Conservation (phyloP, 2,888 invertebrate genomes). For the Sinhomidia bicolor region DNA sequence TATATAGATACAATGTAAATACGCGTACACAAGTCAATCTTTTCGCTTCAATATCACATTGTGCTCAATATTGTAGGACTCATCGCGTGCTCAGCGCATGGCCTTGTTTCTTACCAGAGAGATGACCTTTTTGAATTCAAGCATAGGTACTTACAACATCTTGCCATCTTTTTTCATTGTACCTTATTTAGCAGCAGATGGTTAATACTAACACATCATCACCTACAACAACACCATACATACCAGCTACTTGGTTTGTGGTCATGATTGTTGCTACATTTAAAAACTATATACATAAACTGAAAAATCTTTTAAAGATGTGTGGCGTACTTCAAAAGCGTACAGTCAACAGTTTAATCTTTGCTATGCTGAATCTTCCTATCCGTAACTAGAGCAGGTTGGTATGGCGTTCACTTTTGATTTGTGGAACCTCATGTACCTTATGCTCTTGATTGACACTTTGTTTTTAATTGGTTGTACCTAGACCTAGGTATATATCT, state of each 20-base stretch:
- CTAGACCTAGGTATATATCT: no score
- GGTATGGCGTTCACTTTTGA: no score
- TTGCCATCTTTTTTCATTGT: no score
- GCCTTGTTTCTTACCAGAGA: constrained; percentile 17
- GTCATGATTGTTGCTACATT: not conserved
- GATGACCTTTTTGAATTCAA: not conserved
- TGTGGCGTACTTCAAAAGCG: not conserved
- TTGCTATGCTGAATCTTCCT: no score
- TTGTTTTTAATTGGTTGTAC: no score
- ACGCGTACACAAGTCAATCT: not conserved
- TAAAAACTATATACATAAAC: not conserved
- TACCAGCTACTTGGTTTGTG: no score
- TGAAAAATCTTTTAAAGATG: not conserved
- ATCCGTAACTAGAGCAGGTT: no score
- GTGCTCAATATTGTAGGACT: constrained; percentile 1
- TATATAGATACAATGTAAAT: not conserved
- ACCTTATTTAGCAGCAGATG: constrained; percentile 61
- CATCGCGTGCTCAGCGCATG: constrained; percentile 69
- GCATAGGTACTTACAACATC: not conserved
- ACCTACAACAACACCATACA: no score
- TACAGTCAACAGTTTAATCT: not conserved
- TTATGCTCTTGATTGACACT: no score
- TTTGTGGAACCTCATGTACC: no score
- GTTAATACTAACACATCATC: constrained; percentile 34
- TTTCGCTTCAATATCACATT: not conserved